phyloP scores from a whole-genome alignment of 2,797 vertebrate genomes.

The Enteromius mattozi region DNA sequence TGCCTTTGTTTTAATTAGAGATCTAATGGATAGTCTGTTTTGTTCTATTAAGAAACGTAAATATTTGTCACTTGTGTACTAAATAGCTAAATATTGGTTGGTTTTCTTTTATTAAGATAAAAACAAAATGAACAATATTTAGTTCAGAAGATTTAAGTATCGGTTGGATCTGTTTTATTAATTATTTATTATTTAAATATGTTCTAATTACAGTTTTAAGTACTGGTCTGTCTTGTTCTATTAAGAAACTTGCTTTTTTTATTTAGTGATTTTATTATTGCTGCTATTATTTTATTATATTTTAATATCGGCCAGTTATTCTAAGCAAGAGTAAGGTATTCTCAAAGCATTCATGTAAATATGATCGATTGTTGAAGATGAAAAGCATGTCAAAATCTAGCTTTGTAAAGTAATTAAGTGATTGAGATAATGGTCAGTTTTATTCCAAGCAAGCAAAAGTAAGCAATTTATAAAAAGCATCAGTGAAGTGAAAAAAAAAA shows the following conservation, averaged over 20 bases:
- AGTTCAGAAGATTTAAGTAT: neutral
- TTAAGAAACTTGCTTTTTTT: neutral
- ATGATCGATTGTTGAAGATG: neutral
- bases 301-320: neutral
- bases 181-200: neutral
- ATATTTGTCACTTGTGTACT: neutral
- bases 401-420: neutral
- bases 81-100: neutral
- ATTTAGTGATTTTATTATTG: neutral
- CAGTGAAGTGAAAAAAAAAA: neutral
- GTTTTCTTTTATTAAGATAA: neutral
- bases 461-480: neutral
- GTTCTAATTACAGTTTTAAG: neutral
- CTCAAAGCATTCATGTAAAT: neutral
- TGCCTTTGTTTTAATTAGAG: too few relatives aligned
- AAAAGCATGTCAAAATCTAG: neutral
- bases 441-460: neutral
- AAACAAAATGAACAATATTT: too few relatives aligned
- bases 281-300: neutral
- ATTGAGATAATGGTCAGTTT: too few relatives aligned
- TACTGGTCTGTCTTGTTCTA: neutral
- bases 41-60: neutral
- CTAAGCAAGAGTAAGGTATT: neutral
- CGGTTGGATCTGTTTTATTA: neutral
- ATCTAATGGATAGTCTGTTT: neutral